A percentile compares a stretch with the other conserved stretches of the same genome.
These are phyloP conservation scores for Lissocephala sabroskyi DNA, from an alignment of 2,888 invertebrate genomes.

Conservation along the genomic window DNA sequence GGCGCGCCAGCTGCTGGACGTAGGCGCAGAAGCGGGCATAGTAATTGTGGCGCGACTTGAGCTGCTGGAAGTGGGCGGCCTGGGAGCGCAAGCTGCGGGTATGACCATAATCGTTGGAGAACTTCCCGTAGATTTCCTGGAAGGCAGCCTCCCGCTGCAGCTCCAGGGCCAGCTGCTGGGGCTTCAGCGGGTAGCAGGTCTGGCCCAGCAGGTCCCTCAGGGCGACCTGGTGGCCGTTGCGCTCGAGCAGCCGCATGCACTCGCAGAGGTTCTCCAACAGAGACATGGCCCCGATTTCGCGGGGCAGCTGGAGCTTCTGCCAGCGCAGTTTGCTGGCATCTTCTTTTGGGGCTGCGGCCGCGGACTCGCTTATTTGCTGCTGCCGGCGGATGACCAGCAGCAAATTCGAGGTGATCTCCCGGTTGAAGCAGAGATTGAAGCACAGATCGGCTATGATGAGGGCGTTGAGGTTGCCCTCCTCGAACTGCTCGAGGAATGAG, in stretches of 20 bases:
- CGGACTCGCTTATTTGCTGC: slow-evolving; percentile 39
- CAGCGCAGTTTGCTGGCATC: neutral
- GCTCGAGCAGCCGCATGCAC: slow-evolving; percentile 59
- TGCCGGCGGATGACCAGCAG: slow-evolving; percentile 65
- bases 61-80: slow-evolving; percentile 60
- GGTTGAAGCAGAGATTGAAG: slow-evolving; percentile 66
- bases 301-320: slow-evolving; percentile 24
- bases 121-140: slow-evolving; percentile 43
- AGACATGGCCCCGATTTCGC: slow-evolving; percentile 62
- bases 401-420: slow-evolving; percentile 67
- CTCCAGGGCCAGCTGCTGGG: slow-evolving; percentile 47
- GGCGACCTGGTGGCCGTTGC: slow-evolving; percentile 35
- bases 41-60: slow-evolving; percentile 67
- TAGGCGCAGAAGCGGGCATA: slow-evolving; percentile 66
- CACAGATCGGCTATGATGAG: slow-evolving; percentile 69
- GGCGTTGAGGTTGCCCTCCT: slow-evolving; percentile 58
- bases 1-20: slow-evolving; percentile 63
- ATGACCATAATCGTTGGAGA: slow-evolving; percentile 41
- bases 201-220: slow-evolving; percentile 56
- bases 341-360: neutral
- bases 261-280: slow-evolving; percentile 65
- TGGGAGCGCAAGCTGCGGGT: slow-evolving; percentile 61
- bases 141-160: slow-evolving; percentile 63
- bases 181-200: slow-evolving; percentile 56
- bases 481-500: slow-evolving; percentile 62